Evolutionary conservation across 2,113 vertebrate genomes (phyloP), one percentile per base, ranked within the genome.

Genomic region (Spheniscus mendiculus): DNA sequence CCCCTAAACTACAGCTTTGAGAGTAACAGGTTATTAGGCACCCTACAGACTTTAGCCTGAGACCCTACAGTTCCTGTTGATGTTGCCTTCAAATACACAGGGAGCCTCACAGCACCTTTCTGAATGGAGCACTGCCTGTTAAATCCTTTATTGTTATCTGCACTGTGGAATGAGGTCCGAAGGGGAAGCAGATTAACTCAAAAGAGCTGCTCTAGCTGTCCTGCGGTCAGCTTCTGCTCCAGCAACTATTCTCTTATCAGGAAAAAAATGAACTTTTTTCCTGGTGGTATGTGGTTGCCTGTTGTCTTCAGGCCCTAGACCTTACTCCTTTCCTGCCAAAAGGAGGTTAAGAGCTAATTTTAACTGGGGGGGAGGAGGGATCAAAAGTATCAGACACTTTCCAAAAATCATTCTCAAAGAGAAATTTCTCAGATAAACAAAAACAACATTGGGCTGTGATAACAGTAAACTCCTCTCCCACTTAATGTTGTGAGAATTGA

Each of bases 221-320:
- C 85, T 76, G 95, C 59, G 87, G 78, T 93, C 95, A 93, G 92
- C 85, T 91, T 47, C 80, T 96, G 89, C 93, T 93, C 42, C 88
- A 93, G 80, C 86, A 97, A 90, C 65, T 95, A 71, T 96, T 98
- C 61, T 91, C 40, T 97, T 94, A 93, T 95, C 84, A 87, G 44
- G 55, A 36, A 85, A 70, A 85, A 63, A 80, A 90, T 55, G 40
- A 97, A 94, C 87, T 69, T 65, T 94, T 93, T 95, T 76, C 82
- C 83, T 94, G 87, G 65, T 30, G 4, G n/a, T 93, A 82, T 91
- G 81, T 92, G 86, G 85, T 81, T 97, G 93, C 53, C 58, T 94
- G 72, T 89, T 95, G 83, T 87, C 87, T 94, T 96, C 91, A 87
- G 72, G 81, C 59, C 73, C 63, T 94, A 88, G 79, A 84, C 74